Conservation (phyloP, 2,113 vertebrate genomes). For the Smithornis capensis region DNA sequence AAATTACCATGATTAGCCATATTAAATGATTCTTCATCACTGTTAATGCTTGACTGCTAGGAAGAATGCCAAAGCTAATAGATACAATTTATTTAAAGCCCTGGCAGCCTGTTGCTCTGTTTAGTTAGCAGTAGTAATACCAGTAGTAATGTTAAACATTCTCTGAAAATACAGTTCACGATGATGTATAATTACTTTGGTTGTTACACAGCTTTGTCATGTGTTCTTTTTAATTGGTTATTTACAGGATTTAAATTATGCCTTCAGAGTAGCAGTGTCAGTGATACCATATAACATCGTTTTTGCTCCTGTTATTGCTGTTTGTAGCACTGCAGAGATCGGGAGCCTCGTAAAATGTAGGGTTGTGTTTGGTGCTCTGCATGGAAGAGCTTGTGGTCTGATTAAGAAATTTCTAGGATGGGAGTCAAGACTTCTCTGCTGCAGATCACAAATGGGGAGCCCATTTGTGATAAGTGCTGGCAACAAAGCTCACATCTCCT, state of each 20-base stretch:
- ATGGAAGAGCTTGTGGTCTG: not conserved
- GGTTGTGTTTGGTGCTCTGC: not conserved
- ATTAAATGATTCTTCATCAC: slow-evolving; percentile 39
- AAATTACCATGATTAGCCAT: not conserved
- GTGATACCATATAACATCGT: not conserved
- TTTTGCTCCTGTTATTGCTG: not conserved
- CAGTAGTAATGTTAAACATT: slow-evolving; percentile 15
- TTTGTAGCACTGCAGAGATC: not conserved
- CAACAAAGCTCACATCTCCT: not conserved
- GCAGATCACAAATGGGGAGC: not conserved
- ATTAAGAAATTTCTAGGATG: not conserved
- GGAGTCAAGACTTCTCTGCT: not conserved
- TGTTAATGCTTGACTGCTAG: slow-evolving; percentile 38
- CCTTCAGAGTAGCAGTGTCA: not conserved
- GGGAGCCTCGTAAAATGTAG: not conserved
- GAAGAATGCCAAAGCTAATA: slow-evolving; percentile 55
- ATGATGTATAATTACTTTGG: not conserved
- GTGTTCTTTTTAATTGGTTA: not conserved
- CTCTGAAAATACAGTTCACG: not conserved
- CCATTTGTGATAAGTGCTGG: not conserved
- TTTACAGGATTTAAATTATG: not conserved
- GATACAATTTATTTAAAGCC: slow-evolving; percentile 50
- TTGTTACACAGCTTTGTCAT: not conserved
- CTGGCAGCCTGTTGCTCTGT: slow-evolving; percentile 42
- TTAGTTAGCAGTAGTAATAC: slow-evolving; percentile 14